phyloP scores from a whole-genome alignment of 2,797 vertebrate genomes.

The Artibeus jamaicensis region DNA sequence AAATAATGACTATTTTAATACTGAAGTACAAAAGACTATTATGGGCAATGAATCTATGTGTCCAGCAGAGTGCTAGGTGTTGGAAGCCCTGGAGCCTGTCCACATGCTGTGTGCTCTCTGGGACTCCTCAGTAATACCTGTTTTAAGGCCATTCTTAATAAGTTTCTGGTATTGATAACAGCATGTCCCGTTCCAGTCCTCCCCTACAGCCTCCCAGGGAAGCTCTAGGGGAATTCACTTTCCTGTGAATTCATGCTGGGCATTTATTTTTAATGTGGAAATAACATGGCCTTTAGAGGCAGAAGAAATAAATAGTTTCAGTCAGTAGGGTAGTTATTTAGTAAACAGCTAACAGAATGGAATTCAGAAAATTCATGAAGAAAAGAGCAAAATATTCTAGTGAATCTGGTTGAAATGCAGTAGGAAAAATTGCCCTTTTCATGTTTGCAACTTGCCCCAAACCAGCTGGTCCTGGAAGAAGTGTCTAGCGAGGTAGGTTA shows the following conservation, averaged over 20 bases:
- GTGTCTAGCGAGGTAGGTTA: not conserved
- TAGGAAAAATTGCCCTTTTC: not conserved
- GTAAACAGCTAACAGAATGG: not conserved
- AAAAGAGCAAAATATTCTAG: not conserved
- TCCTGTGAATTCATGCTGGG: not conserved
- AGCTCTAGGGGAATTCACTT: not conserved
- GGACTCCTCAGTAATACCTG: not conserved
- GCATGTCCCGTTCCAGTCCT: not conserved
- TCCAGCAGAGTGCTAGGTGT: accelerated
- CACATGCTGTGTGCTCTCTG: accelerated
- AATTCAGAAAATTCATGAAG: not conserved
- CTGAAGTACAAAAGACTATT: not conserved
- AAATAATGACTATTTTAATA: not conserved
- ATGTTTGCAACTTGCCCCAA: not conserved
- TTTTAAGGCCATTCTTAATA: not conserved
- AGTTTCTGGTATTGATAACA: not conserved
- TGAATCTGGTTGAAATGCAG: not conserved
- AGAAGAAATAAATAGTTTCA: slow-evolving; percentile 12
- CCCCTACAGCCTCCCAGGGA: not conserved
- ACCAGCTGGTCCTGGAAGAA: not conserved
- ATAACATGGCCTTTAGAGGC: not conserved
- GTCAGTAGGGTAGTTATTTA: not conserved
- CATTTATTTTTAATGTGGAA: slow-evolving; percentile 26
- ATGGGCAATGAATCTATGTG: not conserved
- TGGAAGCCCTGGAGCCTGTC: not conserved